These are phyloP conservation scores for Coendou prehensilis DNA, from an alignment of 2,797 vertebrate species.

Conservation along the genomic window DNA sequence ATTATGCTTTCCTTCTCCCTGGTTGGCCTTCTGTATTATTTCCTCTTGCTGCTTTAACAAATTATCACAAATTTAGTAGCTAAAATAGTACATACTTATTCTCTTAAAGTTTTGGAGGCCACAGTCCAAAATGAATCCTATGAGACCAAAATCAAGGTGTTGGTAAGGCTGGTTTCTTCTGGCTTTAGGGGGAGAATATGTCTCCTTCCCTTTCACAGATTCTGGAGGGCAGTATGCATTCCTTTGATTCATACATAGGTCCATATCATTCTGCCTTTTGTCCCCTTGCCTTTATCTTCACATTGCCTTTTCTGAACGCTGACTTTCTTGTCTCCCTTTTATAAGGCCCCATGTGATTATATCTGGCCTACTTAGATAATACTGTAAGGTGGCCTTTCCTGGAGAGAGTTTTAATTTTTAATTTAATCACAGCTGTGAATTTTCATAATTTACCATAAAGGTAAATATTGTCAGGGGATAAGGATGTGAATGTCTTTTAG, in stretches of 20 bases:
- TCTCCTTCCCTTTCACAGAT: not conserved
- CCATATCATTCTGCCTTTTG: not conserved
- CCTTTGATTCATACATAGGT: not conserved
- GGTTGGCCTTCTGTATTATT: not conserved
- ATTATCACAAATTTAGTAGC: too few species aligned
- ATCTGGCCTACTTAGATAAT: not conserved
- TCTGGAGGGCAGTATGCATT: not conserved
- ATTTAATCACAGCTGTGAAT: not conserved
- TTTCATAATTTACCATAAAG: not conserved
- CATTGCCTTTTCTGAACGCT: not conserved
- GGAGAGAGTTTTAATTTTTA: not conserved
- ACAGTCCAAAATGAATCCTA: too few species aligned
- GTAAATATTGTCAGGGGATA: not conserved
- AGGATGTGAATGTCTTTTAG: not conserved
- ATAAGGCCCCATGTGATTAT: too few species aligned
- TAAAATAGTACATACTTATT: not conserved
- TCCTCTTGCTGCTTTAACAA: not conserved
- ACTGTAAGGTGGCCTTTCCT: not conserved
- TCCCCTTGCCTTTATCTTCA: not conserved
- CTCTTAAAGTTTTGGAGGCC: not conserved
- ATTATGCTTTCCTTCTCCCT: not conserved
- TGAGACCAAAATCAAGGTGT: too few species aligned
- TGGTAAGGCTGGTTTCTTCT: too few species aligned
- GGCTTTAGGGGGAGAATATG: too few species aligned
- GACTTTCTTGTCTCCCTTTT: not conserved